Conservation (phyloP, 2,113 vertebrate species). For the Poecilia latipinna region DNA sequence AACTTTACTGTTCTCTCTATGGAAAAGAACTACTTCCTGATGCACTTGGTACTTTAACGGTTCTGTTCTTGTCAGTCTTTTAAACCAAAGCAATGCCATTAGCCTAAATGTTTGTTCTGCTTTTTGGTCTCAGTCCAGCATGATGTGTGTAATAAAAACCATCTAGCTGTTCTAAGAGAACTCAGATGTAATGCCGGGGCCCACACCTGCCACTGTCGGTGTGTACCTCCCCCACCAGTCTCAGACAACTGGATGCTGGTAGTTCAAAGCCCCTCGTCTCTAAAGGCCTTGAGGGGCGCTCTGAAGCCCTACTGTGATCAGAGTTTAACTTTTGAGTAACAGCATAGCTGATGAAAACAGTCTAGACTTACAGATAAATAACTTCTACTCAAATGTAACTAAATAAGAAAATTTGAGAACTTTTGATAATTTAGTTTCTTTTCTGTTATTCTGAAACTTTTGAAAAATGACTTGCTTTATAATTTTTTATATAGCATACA, state of each 20-base stretch:
- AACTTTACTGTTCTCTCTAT: constrained; percentile 72
- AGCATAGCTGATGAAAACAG: neutral
- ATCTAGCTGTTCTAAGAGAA: constrained; percentile 14
- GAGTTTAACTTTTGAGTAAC: constrained; percentile 35
- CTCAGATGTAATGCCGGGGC: neutral
- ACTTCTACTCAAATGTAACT: too few relatives aligned
- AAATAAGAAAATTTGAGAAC: neutral
- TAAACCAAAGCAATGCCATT: neutral
- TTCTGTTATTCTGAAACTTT: neutral
- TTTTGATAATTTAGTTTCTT: neutral
- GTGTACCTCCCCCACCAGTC: neutral
- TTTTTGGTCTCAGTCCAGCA: constrained; percentile 32
- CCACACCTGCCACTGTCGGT: constrained; percentile 1
- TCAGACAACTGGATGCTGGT: constrained; percentile 33
- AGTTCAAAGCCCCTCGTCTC: constrained; percentile 18
- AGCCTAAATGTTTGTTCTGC: neutral
- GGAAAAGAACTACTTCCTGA: constrained; percentile 37
- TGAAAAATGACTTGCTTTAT: neutral
- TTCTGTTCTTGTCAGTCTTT: neutral
- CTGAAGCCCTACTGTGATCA: constrained; percentile 39
- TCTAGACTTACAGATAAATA: too few relatives aligned
- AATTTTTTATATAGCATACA: constrained; percentile 59
- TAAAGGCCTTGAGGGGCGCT: constrained; percentile 28
- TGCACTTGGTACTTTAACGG: constrained; percentile 21
- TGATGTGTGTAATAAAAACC: neutral